Percentiles rank a stretch among this genome's conserved stretches.
These are phyloP conservation scores for Andrena hattorfiana DNA, from an alignment of 2,888 invertebrate genomes.

Conservation along the genomic window DNA sequence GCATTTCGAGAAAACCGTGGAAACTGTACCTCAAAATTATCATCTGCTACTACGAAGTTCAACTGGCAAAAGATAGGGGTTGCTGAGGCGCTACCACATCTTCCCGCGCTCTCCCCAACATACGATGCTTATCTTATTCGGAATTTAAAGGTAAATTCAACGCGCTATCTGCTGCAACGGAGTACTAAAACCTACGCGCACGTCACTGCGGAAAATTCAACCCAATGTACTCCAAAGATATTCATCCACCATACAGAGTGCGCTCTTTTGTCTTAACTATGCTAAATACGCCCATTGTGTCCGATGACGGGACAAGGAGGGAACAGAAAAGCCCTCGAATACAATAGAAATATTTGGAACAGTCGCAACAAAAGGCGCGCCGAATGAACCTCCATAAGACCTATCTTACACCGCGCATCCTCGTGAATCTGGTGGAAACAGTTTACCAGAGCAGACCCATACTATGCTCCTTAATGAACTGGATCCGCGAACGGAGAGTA, in stretches of 20 bases:
- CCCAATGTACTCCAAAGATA: neutral
- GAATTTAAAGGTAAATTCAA: too few species aligned
- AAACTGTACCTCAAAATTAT: neutral
- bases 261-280: conserved; percentile 7
- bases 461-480: conserved; percentile 2
- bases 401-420: neutral
- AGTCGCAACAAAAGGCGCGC: neutral
- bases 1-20: neutral
- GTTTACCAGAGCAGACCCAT: neutral
- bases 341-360: neutral
- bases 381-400: too few species aligned
- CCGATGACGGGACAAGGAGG: neutral
- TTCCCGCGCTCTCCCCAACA: too few species aligned
- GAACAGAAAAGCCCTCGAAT: neutral
- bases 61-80: neutral
- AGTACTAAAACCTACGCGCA: too few species aligned
- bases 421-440: neutral
- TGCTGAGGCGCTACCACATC: neutral
- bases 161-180: too few species aligned
- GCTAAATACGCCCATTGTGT: conserved; percentile 4
- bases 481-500: neutral
- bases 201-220: neutral
- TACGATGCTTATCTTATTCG: too few species aligned
- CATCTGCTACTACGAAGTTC: neutral
- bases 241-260: neutral